Base-by-base conservation (phyloP, 2,797 vertebrate species). In the Choloepus didactylus region DNA sequence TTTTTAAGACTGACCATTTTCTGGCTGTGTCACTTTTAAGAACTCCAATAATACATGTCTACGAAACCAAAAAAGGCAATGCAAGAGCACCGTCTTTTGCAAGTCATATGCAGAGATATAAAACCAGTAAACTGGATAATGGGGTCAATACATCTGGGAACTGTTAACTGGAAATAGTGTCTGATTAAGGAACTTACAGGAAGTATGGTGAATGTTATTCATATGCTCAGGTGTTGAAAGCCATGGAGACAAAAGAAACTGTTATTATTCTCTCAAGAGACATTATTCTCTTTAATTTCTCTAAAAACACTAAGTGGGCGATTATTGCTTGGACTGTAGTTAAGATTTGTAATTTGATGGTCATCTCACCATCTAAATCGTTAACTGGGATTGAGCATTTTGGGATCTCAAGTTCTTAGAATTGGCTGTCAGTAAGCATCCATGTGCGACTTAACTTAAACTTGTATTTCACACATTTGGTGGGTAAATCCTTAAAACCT, bases 181-280 rank as follows among this genome's bases (percentile, higher is more conserved):
- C 85, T 92, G 64, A 85, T 88, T 76, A 90, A 81, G 75, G 66
- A 94, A 60, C n/a, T 77, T 87, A 21, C 2, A 69, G 93, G 67
- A 81, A 90, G 41, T n/a, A 54, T 92, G 38, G 67, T 83, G 81
- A 67, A 46, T 46, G 4, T n/a, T 18, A 2, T 75, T 87, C 59
- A 27, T 72, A 6, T 54, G n/a, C n/a, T 93, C 69, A 88, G 64
- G 21, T 86, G 66, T 59, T 91, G 41, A 93, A 94, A 94, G 35
- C 51, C 79, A 12, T 8, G 27, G n/a, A 44, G 54, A 77, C 38
- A 76, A 64, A 92, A 49, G 72, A 56, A 84, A 56, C 29, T n/a
- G 60, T 10, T 19, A 44, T 60, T 54, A 46, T 31, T 76, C 67
- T 86, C 59, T 84, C 11, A 56, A 31, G 70, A 89, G 64, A 79